Evolutionary conservation across 2,113 vertebrate genomes (phyloP).

Genomic region (Planiliza haematocheilus): DNA sequence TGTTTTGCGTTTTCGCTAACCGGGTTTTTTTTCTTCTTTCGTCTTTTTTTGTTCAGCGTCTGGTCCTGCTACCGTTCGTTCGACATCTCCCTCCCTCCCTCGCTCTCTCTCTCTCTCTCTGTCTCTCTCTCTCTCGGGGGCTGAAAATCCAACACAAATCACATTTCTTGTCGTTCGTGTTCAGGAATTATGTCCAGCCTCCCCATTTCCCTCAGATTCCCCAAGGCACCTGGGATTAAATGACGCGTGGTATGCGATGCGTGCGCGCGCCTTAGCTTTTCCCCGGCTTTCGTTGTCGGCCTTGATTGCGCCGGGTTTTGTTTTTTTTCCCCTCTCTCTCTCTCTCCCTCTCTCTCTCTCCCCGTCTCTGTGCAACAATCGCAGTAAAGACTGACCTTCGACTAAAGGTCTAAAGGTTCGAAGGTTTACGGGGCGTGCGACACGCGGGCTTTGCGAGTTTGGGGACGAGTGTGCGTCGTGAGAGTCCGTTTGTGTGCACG

Average conservation of each 20-base stretch:
- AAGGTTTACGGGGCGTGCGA: conserved; percentile 22
- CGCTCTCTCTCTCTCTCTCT: conserved; percentile 53
- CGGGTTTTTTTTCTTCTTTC: conserved; percentile 55
- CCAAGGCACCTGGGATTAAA: conserved; percentile 76
- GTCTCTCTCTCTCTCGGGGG: conserved; percentile 50
- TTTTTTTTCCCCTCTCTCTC: no score
- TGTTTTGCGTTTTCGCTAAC: conserved; percentile 39
- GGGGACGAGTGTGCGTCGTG: not conserved
- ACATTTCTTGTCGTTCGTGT: conserved; percentile 72
- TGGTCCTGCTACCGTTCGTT: conserved; percentile 58
- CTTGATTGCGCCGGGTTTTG: conserved; percentile 28
- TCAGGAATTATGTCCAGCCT: conserved; percentile 75
- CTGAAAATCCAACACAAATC: conserved; percentile 69
- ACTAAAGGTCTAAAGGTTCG: conserved; percentile 36
- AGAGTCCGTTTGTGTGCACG: not conserved
- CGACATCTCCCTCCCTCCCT: conserved; percentile 10
- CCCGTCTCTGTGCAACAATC: conserved; percentile 38
- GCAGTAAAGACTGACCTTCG: conserved; percentile 37
- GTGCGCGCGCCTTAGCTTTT: conserved; percentile 38
- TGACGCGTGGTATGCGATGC: conserved; percentile 43
- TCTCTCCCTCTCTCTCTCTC: no score
- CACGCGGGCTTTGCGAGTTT: not conserved
- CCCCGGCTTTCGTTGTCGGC: conserved; percentile 19
- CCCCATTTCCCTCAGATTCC: conserved; percentile 70
- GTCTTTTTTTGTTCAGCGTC: conserved; percentile 54